phyloP scores from a whole-genome alignment of 2,797 vertebrate species.

The Sebastes cheni region DNA sequence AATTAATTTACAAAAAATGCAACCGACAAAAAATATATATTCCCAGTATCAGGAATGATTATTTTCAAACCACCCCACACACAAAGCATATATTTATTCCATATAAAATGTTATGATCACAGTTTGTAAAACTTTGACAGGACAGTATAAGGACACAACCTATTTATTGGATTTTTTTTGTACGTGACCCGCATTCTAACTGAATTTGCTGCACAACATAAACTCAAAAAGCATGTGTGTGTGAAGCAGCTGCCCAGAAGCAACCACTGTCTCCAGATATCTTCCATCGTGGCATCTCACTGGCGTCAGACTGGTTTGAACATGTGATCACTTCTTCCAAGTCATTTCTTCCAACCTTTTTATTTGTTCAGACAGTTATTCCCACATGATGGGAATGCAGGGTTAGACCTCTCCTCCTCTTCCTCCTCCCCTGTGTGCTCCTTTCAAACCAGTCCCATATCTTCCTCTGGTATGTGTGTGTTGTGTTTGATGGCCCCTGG shows the following conservation, averaged over 20 bases:
- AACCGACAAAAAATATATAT: not conserved
- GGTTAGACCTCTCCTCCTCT: not conserved
- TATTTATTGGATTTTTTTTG: not conserved
- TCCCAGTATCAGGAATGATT: not conserved
- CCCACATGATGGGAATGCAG: slow-evolving; percentile 27
- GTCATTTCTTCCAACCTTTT: slow-evolving; percentile 21
- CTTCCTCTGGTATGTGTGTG: slow-evolving; percentile 54
- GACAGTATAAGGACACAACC: not conserved
- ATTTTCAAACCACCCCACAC: not conserved
- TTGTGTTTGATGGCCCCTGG: slow-evolving; percentile 39
- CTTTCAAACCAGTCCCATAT: slow-evolving; percentile 27
- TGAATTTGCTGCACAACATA: not conserved
- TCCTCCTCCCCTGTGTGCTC: not conserved
- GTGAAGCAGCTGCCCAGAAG: not conserved
- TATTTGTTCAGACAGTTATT: slow-evolving; percentile 15
- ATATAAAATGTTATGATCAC: not conserved
- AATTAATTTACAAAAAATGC: not conserved
- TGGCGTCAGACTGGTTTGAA: slow-evolving; percentile 19
- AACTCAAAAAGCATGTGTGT: not conserved
- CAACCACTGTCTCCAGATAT: slow-evolving; percentile 7
- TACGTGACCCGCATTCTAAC: not conserved
- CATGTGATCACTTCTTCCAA: slow-evolving; percentile 35
- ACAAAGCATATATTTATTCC: not conserved
- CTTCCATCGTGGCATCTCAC: slow-evolving; percentile 4
- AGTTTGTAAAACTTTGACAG: not conserved